These are phyloP conservation scores for Entomyzon cyanotis DNA, from an alignment of 2,113 vertebrate species.

Conservation along the genomic window DNA sequence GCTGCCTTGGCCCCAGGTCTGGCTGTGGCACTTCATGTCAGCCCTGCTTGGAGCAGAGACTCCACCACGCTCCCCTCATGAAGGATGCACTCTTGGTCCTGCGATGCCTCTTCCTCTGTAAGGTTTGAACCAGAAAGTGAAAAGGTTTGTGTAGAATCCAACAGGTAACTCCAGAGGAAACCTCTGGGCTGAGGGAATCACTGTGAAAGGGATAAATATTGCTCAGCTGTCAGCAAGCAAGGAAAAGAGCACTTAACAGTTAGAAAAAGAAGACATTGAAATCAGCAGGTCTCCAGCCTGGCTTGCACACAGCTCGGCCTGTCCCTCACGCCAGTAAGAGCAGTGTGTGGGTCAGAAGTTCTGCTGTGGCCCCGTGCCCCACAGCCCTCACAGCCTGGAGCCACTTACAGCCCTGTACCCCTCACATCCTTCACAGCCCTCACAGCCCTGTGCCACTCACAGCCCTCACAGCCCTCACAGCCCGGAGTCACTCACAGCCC, in stretches of 20 bases:
- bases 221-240: not conserved
- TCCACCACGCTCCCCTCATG: rapidly evolving
- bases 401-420: no score
- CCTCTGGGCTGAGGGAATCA: not conserved
- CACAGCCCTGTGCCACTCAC: no score
- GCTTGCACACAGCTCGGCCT: rapidly evolving
- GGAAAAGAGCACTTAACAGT: not conserved
- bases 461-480: no score
- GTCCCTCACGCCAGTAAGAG: no score
- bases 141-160: not conserved
- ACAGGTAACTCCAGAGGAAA: not conserved
- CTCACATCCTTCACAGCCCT: no score
- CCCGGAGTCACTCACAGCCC: not conserved
- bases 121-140: not conserved
- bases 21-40: not conserved
- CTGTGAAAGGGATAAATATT: not conserved
- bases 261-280: not conserved
- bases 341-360: rapidly evolving
- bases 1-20: not conserved
- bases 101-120: not conserved
- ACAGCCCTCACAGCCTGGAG: not conserved
- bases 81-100: not conserved
- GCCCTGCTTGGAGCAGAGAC: not conserved
- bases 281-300: not conserved
- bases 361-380: rapidly evolving